Evolutionary conservation across 2,113 vertebrate genomes (phyloP).

Genomic region (Corythoichthys haematopterus): DNA sequence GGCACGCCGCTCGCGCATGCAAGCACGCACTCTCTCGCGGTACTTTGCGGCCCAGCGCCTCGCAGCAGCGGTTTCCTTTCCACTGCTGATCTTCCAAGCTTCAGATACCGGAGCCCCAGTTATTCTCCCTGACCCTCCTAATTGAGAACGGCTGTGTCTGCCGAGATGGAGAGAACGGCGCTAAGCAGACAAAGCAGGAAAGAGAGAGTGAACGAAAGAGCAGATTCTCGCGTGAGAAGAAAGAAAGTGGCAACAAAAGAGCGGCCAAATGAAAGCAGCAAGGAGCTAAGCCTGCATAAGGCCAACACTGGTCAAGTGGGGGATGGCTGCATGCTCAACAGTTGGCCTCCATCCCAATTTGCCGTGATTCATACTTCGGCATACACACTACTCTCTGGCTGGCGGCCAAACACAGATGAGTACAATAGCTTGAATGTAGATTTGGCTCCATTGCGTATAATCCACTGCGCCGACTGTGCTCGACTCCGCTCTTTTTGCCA

Average conservation of each 20-base stretch:
- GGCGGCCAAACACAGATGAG: constrained; percentile 27
- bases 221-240: constrained; percentile 28
- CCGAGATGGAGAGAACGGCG: constrained; percentile 25
- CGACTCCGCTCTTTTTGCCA: neutral
- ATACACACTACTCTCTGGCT: constrained; percentile 15
- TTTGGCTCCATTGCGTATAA: constrained; percentile 16
- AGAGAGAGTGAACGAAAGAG: constrained; percentile 17
- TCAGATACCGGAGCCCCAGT: constrained; percentile 64
- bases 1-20: constrained; percentile 21
- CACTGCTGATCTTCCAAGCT: constrained; percentile 52
- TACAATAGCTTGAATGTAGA: constrained; percentile 18
- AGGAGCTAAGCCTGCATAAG: constrained; percentile 27
- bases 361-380: constrained; percentile 1
- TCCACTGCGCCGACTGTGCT: neutral
- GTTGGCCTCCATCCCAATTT: constrained; percentile 33
- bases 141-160: constrained; percentile 71
- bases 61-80: constrained; percentile 48
- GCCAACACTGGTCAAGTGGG: constrained; percentile 26
- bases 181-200: constrained; percentile 19
- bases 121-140: constrained; percentile 71
- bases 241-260: constrained; percentile 38
- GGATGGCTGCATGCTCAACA: constrained; percentile 27
- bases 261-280: constrained; percentile 26
- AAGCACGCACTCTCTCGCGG: constrained; percentile 20
- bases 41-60: constrained; percentile 27